Conservation (phyloP, 2,797 vertebrate species). For the Pangasius krempfi region DNA sequence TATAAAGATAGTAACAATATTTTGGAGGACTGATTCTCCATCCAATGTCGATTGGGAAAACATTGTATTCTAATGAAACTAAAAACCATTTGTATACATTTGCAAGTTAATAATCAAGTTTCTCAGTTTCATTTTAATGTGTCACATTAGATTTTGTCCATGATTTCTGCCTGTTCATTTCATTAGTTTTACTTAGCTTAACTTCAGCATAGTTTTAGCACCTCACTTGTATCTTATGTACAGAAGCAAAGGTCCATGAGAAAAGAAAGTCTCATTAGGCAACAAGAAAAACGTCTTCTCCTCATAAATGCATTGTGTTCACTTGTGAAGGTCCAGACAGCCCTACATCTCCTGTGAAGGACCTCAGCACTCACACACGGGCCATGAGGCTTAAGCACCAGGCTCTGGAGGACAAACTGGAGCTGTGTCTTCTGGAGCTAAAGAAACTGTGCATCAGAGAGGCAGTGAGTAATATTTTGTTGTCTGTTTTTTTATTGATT, state of each 20-base stretch:
- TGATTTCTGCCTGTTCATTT: neutral
- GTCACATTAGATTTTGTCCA: neutral
- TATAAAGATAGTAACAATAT: neutral
- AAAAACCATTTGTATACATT: neutral
- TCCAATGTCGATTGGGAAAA: neutral
- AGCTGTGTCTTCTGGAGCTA: constrained; percentile 87
- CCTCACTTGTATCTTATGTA: neutral
- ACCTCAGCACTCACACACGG: constrained; percentile 77
- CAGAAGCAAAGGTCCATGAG: neutral
- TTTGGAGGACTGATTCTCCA: neutral
- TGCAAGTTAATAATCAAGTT: neutral
- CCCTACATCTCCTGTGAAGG: constrained; percentile 80
- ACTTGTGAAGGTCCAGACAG: constrained; percentile 81
- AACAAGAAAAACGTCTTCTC: neutral
- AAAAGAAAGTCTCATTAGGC: neutral
- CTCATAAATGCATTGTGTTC: constrained; percentile 24
- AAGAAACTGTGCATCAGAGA: constrained; percentile 87
- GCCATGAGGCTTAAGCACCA: constrained; percentile 84
- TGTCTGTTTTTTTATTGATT: neutral
- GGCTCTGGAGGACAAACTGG: constrained; percentile 84
- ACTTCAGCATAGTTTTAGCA: neutral
- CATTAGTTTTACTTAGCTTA: neutral
- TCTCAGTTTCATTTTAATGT: neutral
- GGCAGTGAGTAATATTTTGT: constrained; percentile 78
- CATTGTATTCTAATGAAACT: neutral